phyloP scores from a whole-genome alignment of 2,113 vertebrate genomes.

The Cebus imitator region DNA sequence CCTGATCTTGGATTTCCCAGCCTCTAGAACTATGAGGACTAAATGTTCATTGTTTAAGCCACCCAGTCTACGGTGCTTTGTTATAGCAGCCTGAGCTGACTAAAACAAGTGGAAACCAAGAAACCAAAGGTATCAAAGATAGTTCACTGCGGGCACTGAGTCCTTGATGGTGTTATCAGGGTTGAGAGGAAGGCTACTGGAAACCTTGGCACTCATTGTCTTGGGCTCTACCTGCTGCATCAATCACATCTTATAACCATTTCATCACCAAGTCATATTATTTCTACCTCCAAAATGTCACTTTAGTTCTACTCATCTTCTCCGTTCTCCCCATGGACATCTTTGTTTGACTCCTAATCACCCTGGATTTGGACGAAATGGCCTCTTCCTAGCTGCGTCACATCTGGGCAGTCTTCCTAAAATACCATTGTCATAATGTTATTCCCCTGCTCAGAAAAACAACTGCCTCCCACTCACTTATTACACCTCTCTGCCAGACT shows the following conservation, averaged over 20 bases:
- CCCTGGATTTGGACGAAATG: neutral
- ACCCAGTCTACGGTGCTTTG: neutral
- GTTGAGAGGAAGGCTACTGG: neutral
- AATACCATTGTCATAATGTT: neutral
- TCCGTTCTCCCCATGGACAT: neutral
- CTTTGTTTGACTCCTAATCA: neutral
- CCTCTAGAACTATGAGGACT: neutral
- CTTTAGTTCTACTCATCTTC: neutral
- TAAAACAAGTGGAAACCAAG: neutral
- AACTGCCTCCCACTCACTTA: rapidly evolving
- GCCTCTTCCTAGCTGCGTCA: neutral
- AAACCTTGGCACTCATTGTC: neutral
- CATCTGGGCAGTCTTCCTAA: neutral
- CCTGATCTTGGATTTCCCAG: neutral
- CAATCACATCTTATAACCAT: neutral
- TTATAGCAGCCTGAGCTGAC: neutral
- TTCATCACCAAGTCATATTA: neutral
- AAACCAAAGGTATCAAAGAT: neutral
- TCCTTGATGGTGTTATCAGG: neutral
- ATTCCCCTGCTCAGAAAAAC: neutral
- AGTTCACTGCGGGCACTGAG: neutral
- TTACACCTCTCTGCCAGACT: neutral
- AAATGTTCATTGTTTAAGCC: neutral
- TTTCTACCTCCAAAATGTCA: neutral
- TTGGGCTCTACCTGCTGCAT: neutral